These are phyloP conservation scores for Neodiprion fabricii DNA, from an alignment of 1,140 invertebrate genomes.

Conservation along the genomic window DNA sequence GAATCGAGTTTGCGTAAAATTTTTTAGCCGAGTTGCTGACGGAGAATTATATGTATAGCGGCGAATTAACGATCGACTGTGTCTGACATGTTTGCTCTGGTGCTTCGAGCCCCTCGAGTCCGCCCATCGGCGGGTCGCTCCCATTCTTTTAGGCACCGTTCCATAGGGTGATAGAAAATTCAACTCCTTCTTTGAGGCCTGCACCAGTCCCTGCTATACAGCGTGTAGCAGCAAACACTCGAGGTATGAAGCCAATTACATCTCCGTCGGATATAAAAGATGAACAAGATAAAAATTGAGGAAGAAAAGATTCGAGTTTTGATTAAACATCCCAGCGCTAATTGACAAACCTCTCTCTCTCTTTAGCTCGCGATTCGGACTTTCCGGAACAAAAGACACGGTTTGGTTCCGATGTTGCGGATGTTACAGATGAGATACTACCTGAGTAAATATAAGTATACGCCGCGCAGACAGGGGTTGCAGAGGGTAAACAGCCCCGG, in stretches of 20 bases:
- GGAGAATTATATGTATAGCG: no score
- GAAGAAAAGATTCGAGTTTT: slow-evolving; percentile 53
- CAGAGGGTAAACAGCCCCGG: slow-evolving; percentile 35
- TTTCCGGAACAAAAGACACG: no score
- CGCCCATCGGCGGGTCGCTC: slow-evolving; percentile 20
- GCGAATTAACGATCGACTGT: slow-evolving; percentile 49
- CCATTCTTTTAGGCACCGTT: not conserved
- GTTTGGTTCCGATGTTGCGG: no score
- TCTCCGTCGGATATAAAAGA: slow-evolving; percentile 26
- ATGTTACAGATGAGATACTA: no score
- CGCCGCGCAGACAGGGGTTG: slow-evolving; percentile 12
- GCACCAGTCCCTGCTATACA: not conserved
- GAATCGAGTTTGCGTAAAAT: not conserved
- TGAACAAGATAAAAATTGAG: slow-evolving; percentile 18
- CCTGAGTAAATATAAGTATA: slow-evolving; percentile 12
- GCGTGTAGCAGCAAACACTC: slow-evolving; percentile 37
- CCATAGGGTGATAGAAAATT: not conserved
- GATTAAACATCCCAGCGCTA: slow-evolving; percentile 45
- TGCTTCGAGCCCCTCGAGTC: slow-evolving; percentile 39
- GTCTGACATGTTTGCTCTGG: slow-evolving; percentile 52
- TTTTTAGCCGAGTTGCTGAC: not conserved
- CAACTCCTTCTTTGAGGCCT: slow-evolving; percentile 27
- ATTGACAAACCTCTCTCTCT: not conserved
- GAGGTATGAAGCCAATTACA: slow-evolving; percentile 43
- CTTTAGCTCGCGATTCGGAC: no score